Evolutionary conservation across 2,797 vertebrate genomes (phyloP).

Genomic region (Darevskia nairensis): DNA sequence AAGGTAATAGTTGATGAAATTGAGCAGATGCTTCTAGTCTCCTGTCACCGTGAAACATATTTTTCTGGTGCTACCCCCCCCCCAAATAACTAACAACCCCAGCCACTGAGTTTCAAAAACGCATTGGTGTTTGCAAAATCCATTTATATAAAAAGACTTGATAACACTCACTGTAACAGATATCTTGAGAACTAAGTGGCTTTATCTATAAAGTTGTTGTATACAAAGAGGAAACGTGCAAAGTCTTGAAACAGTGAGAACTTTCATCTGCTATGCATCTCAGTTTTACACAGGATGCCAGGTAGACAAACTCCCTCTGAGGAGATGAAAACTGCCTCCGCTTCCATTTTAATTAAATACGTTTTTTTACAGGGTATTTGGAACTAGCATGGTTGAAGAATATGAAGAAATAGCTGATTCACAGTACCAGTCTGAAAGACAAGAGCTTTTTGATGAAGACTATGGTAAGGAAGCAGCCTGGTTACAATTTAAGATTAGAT

Average conservation of each 20-base stretch:
- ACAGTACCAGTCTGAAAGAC: conserved; percentile 93
- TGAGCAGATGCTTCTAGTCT: neutral
- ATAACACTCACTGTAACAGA: neutral
- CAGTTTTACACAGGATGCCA: neutral
- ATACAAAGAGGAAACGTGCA: neutral
- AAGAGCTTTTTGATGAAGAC: conserved; percentile 95
- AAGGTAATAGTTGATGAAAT: conserved; percentile 85
- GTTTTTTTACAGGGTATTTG: conserved; percentile 88
- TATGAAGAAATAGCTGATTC: conserved; percentile 98
- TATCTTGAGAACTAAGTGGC: neutral
- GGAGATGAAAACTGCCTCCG: neutral
- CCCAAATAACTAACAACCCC: neutral
- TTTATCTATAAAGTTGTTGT: neutral
- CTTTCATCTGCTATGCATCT: neutral
- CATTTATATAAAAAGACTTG: neutral
- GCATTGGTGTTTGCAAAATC: neutral
- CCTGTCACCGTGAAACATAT: neutral
- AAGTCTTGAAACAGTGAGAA: neutral
- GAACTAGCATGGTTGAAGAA: conserved; percentile 99
- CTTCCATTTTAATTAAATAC: conserved; percentile 49
- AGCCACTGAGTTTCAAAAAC: neutral
- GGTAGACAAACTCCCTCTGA: no score
- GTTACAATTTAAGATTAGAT: neutral
- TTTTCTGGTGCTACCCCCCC: neutral
- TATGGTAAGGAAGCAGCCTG: conserved; percentile 83